Evolutionary conservation across 2,888 invertebrate species (phyloP).

Genomic region (Tetanocera ferruginea): DNA sequence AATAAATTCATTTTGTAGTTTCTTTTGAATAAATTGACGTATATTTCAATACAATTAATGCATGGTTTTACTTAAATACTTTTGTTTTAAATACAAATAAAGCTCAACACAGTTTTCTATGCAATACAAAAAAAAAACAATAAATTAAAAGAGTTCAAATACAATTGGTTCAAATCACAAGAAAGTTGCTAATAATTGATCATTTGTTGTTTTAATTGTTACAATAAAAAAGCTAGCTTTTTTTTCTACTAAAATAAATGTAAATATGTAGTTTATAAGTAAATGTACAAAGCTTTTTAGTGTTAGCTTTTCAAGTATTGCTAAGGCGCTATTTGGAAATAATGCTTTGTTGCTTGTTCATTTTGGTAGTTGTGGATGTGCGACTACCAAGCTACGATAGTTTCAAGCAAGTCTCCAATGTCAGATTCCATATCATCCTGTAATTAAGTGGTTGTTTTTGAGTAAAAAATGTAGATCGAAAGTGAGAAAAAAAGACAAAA

Average conservation of each 20-base stretch:
- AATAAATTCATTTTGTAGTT: slow-evolving; percentile 21
- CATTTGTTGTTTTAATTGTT: neutral
- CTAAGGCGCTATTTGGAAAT: slow-evolving; percentile 18
- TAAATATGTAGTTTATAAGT: too few species aligned
- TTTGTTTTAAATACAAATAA: slow-evolving; percentile 7
- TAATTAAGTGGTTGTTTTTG: slow-evolving; percentile 61
- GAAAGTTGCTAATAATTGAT: slow-evolving; percentile 15
- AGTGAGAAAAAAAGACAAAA: slow-evolving; percentile 30
- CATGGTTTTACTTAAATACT: slow-evolving; percentile 21
- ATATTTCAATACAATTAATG: slow-evolving; percentile 10
- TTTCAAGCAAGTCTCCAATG: slow-evolving; percentile 77
- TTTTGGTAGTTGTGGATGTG: slow-evolving; percentile 1
- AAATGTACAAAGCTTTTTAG: neutral
- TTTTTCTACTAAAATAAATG: slow-evolving; percentile 7
- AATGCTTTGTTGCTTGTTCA: neutral
- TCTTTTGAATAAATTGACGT: slow-evolving; percentile 23
- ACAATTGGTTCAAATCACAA: slow-evolving; percentile 12
- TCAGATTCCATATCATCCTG: slow-evolving; percentile 79
- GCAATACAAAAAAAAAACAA: slow-evolving; percentile 13
- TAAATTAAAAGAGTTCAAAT: neutral
- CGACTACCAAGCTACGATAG: slow-evolving; percentile 75
- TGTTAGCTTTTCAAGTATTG: neutral
- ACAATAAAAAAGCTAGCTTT: neutral
- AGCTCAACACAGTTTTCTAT: slow-evolving; percentile 9
- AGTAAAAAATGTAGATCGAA: neutral